phyloP scores from a whole-genome alignment of 2,888 invertebrate genomes.

The Acanthosepion esculentum region DNA sequence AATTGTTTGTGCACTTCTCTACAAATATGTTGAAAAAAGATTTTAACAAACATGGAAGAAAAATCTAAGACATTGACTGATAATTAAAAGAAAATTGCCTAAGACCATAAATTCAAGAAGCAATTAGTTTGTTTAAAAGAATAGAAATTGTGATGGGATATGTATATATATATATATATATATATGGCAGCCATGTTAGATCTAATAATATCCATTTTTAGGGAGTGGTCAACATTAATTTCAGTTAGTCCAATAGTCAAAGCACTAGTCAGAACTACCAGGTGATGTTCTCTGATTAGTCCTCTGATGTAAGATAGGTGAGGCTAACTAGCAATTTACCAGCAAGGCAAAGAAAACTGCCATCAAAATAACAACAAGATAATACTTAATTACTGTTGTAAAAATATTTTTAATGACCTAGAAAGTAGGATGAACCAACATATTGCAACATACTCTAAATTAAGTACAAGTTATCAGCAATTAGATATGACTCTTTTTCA shows the following conservation, averaged over 20 bases:
- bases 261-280: not conserved
- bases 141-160: not conserved
- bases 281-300: not conserved
- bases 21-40: too few relatives aligned
- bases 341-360: not conserved
- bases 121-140: not conserved
- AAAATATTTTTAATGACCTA: not conserved
- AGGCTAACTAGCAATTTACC: not conserved
- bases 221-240: not conserved
- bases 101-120: too few relatives aligned
- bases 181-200: not conserved
- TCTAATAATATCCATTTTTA: not conserved
- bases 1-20: too few relatives aligned
- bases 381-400: not conserved
- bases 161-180: not conserved
- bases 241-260: not conserved
- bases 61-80: too few relatives aligned
- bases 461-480: too few relatives aligned
- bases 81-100: too few relatives aligned
- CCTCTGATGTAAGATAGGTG: not conserved
- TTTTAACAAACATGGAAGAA: too few relatives aligned
- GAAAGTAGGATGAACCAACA: not conserved
- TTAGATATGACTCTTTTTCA: too few relatives aligned
- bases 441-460: too few relatives aligned
- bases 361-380: not conserved